A percentile compares a stretch with the other conserved stretches of the same genome.
Evolutionary conservation across 2,797 vertebrate species (phyloP).

Genomic region (Gambelia wislizenii): DNA sequence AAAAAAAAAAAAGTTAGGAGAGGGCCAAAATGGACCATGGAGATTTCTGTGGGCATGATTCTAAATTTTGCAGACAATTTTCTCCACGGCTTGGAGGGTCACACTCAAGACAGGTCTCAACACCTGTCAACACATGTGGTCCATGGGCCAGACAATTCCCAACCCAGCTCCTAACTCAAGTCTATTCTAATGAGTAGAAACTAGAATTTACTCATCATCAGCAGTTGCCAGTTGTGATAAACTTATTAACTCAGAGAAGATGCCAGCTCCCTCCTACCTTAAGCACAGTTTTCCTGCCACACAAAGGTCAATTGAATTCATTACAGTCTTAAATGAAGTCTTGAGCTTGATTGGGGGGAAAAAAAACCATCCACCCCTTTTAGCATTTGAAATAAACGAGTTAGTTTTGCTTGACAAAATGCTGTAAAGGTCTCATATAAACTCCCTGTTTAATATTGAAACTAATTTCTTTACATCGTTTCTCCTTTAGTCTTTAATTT

Average conservation of each 20-base stretch:
- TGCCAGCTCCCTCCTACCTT: background rate
- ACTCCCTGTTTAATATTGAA: conserved; percentile 38
- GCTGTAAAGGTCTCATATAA: conserved; percentile 64
- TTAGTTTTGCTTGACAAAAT: conserved; percentile 73
- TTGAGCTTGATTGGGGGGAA: conserved; percentile 71
- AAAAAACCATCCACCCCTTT: too few species aligned
- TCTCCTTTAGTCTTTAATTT: conserved; percentile 66
- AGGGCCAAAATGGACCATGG: too few species aligned
- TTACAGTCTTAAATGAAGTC: conserved; percentile 67
- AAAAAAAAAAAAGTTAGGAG: too few species aligned
- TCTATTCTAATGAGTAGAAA: background rate
- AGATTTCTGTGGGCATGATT: too few species aligned
- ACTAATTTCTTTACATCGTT: conserved; percentile 66
- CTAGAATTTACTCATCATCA: fast-evolving
- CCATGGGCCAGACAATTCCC: too few species aligned
- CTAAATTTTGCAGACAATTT: too few species aligned
- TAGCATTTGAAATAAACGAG: conserved; percentile 69
- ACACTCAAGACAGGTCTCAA: too few species aligned
- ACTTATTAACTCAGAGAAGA: background rate
- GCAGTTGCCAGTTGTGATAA: fast-evolving
- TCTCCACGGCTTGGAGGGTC: too few species aligned
- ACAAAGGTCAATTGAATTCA: conserved; percentile 68
- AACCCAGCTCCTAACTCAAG: too few species aligned
- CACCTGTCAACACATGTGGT: too few species aligned
- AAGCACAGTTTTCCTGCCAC: fast-evolving